Percentiles rank a stretch among this genome's conserved stretches.
Conservation (phyloP, 2,113 vertebrate species). For the Lophochroa leadbeateri region DNA sequence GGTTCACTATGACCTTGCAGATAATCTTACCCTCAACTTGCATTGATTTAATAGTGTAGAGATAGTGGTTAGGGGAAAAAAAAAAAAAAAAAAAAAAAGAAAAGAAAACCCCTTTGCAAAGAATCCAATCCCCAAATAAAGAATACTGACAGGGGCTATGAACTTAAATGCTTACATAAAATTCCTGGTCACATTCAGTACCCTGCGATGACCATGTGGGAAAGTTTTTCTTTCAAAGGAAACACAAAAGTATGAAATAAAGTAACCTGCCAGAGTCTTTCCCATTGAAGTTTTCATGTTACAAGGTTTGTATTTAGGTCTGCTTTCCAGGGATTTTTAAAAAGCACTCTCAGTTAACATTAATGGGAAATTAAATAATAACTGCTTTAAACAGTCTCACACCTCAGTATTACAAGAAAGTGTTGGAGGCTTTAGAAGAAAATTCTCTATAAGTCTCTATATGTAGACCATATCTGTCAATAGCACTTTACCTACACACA, state of each 20-base stretch:
- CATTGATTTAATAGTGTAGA: constrained; percentile 36
- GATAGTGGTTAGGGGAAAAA: neutral
- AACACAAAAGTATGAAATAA: constrained; percentile 5
- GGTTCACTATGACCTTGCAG: constrained; percentile 28
- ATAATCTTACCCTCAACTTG: constrained; percentile 52
- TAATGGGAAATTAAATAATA: neutral
- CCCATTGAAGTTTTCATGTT: neutral
- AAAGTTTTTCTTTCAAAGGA: constrained; percentile 48
- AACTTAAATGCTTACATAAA: constrained; percentile 63
- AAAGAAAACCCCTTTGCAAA: constrained; percentile 33
- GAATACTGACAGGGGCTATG: constrained; percentile 50
- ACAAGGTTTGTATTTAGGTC: neutral
- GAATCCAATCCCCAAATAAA: constrained; percentile 49
- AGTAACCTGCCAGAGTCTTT: constrained; percentile 1
- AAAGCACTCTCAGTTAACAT: neutral
- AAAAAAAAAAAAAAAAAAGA: neutral
- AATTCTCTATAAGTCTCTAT: neutral
- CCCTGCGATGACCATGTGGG: constrained; percentile 34
- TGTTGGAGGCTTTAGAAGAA: neutral
- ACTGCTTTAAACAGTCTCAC: neutral
- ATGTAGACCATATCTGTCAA: neutral
- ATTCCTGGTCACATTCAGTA: constrained; percentile 59
- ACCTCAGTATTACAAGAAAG: neutral
- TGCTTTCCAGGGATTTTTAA: neutral
- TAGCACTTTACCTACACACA: neutral